Conservation (phyloP, 2,888 invertebrate genomes). For the Dynastes grantii region DNA sequence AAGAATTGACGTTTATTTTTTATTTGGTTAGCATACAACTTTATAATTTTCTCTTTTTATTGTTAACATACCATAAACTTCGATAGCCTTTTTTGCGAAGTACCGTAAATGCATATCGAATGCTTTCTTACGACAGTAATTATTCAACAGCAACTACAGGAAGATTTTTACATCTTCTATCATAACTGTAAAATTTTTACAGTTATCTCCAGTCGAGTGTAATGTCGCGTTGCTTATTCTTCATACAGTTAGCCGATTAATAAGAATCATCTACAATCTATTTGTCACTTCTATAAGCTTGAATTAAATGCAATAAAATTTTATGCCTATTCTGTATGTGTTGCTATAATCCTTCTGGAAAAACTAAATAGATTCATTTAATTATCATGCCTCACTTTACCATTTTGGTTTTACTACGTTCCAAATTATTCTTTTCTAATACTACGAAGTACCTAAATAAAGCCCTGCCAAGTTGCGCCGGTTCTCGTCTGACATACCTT, state of each 20-base stretch:
- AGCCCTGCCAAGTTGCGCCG: not conserved
- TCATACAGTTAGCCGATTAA: no score
- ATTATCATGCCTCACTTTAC: no score
- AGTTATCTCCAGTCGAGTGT: conserved; percentile 9
- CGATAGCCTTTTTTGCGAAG: no score
- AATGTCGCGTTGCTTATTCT: not conserved
- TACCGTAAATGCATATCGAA: not conserved
- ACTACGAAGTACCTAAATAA: not conserved
- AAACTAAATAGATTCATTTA: no score
- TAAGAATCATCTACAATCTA: not conserved
- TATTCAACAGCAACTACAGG: conserved; percentile 1
- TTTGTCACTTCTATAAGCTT: not conserved
- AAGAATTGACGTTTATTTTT: no score
- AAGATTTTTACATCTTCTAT: conserved; percentile 20
- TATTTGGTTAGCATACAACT: no score
- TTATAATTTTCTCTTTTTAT: no score
- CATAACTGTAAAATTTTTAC: conserved; percentile 15
- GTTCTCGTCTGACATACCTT: conserved; percentile 4
- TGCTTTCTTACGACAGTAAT: not conserved
- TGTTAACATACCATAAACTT: no score
- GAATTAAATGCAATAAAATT: not conserved
- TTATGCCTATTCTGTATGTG: no score
- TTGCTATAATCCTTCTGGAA: no score
- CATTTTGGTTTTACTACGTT: no score
- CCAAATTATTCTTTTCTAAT: no score